Conservation (phyloP, 2,888 invertebrate species). For the Ectemnius continuus region DNA sequence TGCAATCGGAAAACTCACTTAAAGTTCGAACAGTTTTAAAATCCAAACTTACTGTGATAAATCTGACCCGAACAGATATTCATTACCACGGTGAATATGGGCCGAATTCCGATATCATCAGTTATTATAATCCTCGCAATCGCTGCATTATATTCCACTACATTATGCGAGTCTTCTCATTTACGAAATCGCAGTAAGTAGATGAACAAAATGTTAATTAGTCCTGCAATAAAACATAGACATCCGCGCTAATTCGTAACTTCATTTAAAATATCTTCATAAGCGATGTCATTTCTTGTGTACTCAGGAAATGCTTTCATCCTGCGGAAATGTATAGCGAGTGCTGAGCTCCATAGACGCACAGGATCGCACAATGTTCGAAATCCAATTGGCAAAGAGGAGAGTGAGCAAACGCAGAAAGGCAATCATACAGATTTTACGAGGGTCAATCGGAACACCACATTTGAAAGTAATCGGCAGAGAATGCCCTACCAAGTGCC, state of each 20-base stretch:
- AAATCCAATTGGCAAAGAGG: constrained; percentile 20
- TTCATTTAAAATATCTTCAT: constrained; percentile 39
- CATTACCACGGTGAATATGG: no score
- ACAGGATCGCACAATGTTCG: constrained; percentile 46
- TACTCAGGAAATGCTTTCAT: constrained; percentile 68
- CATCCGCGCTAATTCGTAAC: neutral
- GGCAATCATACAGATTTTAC: neutral
- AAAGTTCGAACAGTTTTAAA: no score
- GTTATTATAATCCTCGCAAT: neutral
- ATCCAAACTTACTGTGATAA: no score
- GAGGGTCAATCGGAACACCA: neutral
- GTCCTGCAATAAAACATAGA: neutral
- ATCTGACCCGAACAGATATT: no score
- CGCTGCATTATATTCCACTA: no score
- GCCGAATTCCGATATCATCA: no score
- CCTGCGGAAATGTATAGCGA: constrained; percentile 72
- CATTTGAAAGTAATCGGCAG: neutral
- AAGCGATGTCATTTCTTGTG: neutral
- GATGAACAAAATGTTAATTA: neutral
- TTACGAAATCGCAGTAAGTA: neutral
- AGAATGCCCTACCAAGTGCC: neutral
- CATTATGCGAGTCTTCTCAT: neutral
- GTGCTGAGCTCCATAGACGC: constrained; percentile 68
- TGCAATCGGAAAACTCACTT: no score
- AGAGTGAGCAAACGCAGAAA: neutral